Evolutionary conservation across 2,888 invertebrate genomes (phyloP).

Genomic region (Lepetodrilus schrolli): DNA sequence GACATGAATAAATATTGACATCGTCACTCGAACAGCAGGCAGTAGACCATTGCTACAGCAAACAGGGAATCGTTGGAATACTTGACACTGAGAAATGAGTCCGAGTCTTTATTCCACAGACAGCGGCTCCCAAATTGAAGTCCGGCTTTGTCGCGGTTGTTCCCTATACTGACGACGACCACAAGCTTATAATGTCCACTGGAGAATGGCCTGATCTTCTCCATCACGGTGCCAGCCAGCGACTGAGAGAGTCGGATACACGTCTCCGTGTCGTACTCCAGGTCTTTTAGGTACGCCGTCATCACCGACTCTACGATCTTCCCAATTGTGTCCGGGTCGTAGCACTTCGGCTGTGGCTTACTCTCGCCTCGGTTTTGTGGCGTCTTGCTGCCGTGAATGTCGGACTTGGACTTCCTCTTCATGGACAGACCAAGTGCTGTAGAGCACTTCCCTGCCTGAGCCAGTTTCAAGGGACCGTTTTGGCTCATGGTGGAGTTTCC

Average conservation of each 20-base stretch:
- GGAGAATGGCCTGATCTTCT: constrained; percentile 51
- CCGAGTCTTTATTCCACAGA: constrained; percentile 70
- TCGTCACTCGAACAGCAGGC: constrained; percentile 57
- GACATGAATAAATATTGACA: too few species aligned
- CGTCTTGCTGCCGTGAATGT: background rate
- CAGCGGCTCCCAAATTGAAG: constrained; percentile 71
- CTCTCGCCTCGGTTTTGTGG: background rate
- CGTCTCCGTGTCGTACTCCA: constrained; percentile 54
- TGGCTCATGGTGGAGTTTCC: background rate
- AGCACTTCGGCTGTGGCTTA: background rate
- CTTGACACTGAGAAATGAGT: constrained; percentile 70
- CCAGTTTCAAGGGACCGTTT: background rate
- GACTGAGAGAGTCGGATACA: constrained; percentile 63
- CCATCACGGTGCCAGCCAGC: constrained; percentile 61
- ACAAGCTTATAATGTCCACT: constrained; percentile 67
- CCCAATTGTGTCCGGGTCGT: background rate
- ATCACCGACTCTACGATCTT: constrained; percentile 34
- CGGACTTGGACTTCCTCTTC: background rate
- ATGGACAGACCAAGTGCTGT: background rate
- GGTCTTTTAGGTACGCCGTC: constrained; percentile 48
- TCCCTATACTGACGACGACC: constrained; percentile 69
- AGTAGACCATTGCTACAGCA: constrained; percentile 71
- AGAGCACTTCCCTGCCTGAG: background rate
- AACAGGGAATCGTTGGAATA: constrained; percentile 68
- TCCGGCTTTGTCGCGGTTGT: constrained; percentile 63